Percentiles rank a stretch among this genome's conserved stretches.
These are phyloP conservation scores for Unio pictorum DNA, from an alignment of 2,888 invertebrate genomes.

Conservation along the genomic window DNA sequence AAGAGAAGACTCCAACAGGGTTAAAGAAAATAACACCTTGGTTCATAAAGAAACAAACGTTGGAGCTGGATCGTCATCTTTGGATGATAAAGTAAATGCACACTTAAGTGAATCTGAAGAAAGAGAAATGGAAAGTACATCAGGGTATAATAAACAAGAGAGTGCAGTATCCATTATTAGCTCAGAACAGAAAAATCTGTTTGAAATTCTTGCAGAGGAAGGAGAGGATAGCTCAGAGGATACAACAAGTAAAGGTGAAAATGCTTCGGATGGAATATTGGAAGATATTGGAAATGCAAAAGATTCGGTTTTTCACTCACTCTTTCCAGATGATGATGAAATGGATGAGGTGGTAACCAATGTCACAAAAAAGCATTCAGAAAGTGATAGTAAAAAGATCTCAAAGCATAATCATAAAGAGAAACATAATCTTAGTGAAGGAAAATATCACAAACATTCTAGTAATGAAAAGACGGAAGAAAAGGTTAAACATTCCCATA, in stretches of 20 bases:
- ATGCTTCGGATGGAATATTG: background rate
- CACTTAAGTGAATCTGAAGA: slow-evolving; percentile 1
- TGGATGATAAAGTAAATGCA: background rate
- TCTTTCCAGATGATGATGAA: background rate
- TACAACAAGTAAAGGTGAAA: background rate
- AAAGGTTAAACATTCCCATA: background rate
- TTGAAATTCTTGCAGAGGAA: too few relatives aligned
- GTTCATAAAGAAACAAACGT: background rate
- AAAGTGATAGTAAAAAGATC: background rate
- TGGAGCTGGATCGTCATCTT: background rate
- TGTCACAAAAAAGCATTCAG: background rate
- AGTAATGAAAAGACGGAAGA: background rate
- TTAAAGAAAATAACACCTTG: background rate
- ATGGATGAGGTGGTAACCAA: slow-evolving; percentile 1
- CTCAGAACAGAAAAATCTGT: too few relatives aligned
- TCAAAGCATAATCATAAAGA: slow-evolving; percentile 2
- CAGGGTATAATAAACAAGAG: slow-evolving; percentile 3
- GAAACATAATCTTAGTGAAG: slow-evolving; percentile 4
- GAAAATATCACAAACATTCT: slow-evolving; percentile 7
- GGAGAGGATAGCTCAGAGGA: background rate
- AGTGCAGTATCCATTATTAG: background rate
- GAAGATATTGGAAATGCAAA: background rate
- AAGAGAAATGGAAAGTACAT: slow-evolving; percentile 4
- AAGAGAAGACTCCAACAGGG: background rate
- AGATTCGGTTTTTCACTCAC: too few relatives aligned